A percentile compares a stretch with the other conserved stretches of the same genome.
Conservation (phyloP, 2,797 vertebrate genomes). For the Scarus forsteni region DNA sequence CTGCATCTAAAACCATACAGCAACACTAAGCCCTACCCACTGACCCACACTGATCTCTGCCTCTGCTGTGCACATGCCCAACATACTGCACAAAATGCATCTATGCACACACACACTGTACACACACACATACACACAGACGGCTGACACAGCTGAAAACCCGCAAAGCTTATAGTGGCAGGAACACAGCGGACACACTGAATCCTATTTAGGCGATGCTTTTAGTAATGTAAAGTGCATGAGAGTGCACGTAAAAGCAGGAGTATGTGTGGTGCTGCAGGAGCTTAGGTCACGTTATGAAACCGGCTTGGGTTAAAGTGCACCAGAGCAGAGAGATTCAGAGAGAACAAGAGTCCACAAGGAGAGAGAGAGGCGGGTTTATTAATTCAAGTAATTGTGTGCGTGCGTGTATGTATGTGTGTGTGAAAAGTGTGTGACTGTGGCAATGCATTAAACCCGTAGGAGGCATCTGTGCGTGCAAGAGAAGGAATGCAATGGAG, state of each 20-base stretch:
- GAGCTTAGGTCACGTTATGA: slow-evolving; percentile 44
- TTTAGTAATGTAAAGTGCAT: slow-evolving; percentile 65
- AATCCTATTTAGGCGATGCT: slow-evolving; percentile 62
- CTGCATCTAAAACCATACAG: slow-evolving; percentile 46
- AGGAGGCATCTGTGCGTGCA: slow-evolving; percentile 10
- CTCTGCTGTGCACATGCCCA: neutral
- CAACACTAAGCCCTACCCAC: slow-evolving; percentile 29
- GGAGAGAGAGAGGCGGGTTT: slow-evolving; percentile 27
- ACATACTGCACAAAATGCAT: slow-evolving; percentile 15
- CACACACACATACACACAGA: neutral
- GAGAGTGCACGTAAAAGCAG: slow-evolving; percentile 41
- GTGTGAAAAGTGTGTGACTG: slow-evolving; percentile 2
- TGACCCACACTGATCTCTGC: slow-evolving; percentile 44
- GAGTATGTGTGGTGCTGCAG: slow-evolving; percentile 5
- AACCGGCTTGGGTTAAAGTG: slow-evolving; percentile 59
- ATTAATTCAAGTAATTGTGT: slow-evolving; percentile 43
- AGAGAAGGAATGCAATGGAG: too few species aligned
- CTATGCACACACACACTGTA: neutral
- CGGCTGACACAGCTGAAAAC: slow-evolving; percentile 64
- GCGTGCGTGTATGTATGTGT: slow-evolving; percentile 17
- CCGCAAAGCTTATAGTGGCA: slow-evolving; percentile 48
- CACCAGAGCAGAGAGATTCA: slow-evolving; percentile 41
- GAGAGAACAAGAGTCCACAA: slow-evolving; percentile 45
- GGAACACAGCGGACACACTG: slow-evolving; percentile 34
- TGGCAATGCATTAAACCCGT: slow-evolving; percentile 15